phyloP scores from a whole-genome alignment of 2,888 invertebrate genomes.

The Cetonia aurata region DNA sequence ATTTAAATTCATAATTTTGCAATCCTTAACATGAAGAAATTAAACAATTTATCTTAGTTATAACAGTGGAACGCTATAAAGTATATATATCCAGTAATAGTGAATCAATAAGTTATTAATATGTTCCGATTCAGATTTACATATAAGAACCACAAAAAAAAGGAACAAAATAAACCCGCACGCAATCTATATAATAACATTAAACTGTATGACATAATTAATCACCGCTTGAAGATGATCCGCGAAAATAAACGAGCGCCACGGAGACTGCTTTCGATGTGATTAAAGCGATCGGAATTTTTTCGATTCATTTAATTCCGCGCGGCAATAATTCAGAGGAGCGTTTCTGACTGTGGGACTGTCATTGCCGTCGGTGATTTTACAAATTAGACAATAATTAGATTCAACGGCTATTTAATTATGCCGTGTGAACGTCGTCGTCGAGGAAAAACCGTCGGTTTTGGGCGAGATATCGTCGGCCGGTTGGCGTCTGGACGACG shows the following conservation, averaged over 20 bases:
- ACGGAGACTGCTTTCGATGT: constrained; percentile 3
- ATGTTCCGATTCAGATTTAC: no score
- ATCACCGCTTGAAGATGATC: constrained; percentile 3
- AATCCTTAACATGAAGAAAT: no score
- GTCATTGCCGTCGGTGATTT: constrained; percentile 19
- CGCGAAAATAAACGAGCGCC: constrained; percentile 5
- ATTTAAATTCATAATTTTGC: no score
- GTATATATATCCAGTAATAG: no score
- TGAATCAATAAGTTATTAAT: no score
- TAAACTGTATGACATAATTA: constrained; percentile 24
- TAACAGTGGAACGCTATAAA: no score
- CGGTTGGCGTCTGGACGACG: neutral
- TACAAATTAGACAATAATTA: constrained; percentile 21
- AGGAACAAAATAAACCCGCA: neutral
- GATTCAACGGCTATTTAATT: constrained; percentile 20
- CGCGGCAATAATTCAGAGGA: constrained; percentile 22
- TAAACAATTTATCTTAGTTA: no score
- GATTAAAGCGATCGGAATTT: constrained; percentile 28
- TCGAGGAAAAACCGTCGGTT: neutral
- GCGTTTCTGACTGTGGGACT: neutral
- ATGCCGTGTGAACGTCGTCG: constrained; percentile 14
- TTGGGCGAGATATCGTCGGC: constrained; percentile 8
- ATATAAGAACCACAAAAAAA: no score
- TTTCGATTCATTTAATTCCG: constrained; percentile 5
- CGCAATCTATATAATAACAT: neutral